These are phyloP conservation scores for Lates japonicus DNA, from an alignment of 2,797 vertebrate genomes.

Conservation along the genomic window DNA sequence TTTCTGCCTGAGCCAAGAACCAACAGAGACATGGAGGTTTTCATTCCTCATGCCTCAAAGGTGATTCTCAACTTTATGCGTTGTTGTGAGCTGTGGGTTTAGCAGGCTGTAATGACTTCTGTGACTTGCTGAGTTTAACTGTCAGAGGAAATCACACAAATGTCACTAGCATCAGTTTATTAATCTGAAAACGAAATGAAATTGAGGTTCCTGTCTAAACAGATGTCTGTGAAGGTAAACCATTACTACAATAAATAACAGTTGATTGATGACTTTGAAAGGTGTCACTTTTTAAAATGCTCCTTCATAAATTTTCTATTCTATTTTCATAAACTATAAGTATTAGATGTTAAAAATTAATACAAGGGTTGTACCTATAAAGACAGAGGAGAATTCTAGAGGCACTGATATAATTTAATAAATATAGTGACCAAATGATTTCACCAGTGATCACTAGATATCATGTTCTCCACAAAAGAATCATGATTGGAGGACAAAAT, in stretches of 20 bases:
- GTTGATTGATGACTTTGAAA: background rate
- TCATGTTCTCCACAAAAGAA: too few relatives aligned
- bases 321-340: background rate
- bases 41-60: background rate
- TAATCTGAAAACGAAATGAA: conserved; percentile 16
- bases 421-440: too few relatives aligned
- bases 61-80: background rate
- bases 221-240: too few relatives aligned
- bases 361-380: too few relatives aligned
- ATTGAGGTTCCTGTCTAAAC: conserved; percentile 13
- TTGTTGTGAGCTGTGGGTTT: conserved; percentile 3
- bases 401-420: too few relatives aligned
- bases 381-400: too few relatives aligned
- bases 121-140: conserved; percentile 25
- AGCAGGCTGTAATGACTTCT: conserved; percentile 23
- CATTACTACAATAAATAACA: background rate
- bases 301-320: background rate
- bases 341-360: background rate
- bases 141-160: conserved; percentile 44
- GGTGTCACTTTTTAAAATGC: background rate
- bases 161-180: conserved; percentile 10
- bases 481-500: too few relatives aligned
- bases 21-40: background rate
- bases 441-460: too few relatives aligned
- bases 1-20: conserved; percentile 2